Conservation (phyloP, 1,140 invertebrate genomes). For the Camponotus vicinus region DNA sequence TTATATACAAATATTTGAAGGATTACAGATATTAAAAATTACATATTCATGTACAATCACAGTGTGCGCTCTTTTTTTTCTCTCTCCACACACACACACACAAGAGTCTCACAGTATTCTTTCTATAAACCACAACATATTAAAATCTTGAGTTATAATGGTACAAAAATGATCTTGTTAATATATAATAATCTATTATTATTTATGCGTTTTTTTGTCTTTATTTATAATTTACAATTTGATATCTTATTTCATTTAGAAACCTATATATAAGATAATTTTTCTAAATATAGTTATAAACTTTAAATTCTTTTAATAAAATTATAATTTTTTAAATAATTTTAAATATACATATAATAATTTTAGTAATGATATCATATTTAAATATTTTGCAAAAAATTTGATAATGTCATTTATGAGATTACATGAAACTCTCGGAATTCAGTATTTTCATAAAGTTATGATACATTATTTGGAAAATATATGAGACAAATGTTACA, state of each 20-base stretch:
- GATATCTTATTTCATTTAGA: not conserved
- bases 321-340: not conserved
- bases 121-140: not conserved
- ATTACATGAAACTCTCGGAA: slow-evolving; percentile 18
- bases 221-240: too few relatives aligned
- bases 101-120: slow-evolving; percentile 32
- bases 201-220: not conserved
- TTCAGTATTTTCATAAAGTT: slow-evolving; percentile 17
- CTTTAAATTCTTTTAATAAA: not conserved
- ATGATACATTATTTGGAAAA: slow-evolving; percentile 54
- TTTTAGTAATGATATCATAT: not conserved
- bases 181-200: not conserved
- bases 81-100: not conserved
- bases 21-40: not conserved
- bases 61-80: too few relatives aligned
- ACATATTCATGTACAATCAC: too few relatives aligned
- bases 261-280: not conserved
- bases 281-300: not conserved
- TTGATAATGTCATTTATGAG: not conserved
- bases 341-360: slow-evolving; percentile 20
- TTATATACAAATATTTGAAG: slow-evolving; percentile 24
- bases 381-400: not conserved
- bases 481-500: slow-evolving; percentile 71
- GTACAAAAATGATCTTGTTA: slow-evolving; percentile 1
- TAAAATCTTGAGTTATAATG: slow-evolving; percentile 3